Conservation (phyloP, 2,797 vertebrate species). For the Enteromius afrohamiltoni region DNA sequence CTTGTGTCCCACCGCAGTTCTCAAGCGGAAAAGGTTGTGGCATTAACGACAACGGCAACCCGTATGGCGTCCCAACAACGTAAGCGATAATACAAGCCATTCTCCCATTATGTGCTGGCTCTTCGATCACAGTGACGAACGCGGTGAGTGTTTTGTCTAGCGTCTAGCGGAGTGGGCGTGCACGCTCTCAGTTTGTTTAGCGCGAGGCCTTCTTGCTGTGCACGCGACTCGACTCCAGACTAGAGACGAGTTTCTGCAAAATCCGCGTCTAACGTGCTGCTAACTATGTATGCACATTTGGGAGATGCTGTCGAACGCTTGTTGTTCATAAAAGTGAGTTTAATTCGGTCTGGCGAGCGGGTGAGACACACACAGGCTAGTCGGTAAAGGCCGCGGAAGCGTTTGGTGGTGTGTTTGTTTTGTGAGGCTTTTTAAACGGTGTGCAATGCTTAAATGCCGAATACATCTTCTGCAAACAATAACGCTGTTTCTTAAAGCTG, state of each 20-base stretch:
- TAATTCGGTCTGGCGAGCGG: too few relatives aligned
- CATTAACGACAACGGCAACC: slow-evolving; percentile 7
- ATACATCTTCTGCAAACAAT: neutral
- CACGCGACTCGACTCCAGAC: slow-evolving; percentile 6
- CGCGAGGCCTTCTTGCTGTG: slow-evolving; percentile 28
- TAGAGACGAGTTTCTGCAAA: slow-evolving; percentile 2
- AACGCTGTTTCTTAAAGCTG: neutral
- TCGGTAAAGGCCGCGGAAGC: slow-evolving; percentile 14
- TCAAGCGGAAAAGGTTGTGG: slow-evolving; percentile 37
- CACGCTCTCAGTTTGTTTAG: slow-evolving; percentile 1
- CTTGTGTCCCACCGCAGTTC: slow-evolving; percentile 34
- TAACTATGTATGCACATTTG: neutral
- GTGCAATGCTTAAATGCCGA: neutral
- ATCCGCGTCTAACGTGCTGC: neutral
- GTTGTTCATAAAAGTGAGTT: neutral
- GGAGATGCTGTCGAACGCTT: too few relatives aligned
- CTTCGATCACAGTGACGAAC: slow-evolving; percentile 29
- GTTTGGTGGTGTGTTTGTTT: neutral
- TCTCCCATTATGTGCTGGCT: slow-evolving; percentile 22
- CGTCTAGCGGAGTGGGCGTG: slow-evolving; percentile 21
- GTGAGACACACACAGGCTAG: neutral
- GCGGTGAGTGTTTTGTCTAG: slow-evolving; percentile 36
- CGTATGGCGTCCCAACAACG: slow-evolving; percentile 17
- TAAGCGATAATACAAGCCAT: slow-evolving; percentile 8
- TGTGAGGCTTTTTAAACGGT: neutral